These are phyloP conservation scores for Acrobasis suavella DNA, from an alignment of 2,888 invertebrate species.

Conservation along the genomic window DNA sequence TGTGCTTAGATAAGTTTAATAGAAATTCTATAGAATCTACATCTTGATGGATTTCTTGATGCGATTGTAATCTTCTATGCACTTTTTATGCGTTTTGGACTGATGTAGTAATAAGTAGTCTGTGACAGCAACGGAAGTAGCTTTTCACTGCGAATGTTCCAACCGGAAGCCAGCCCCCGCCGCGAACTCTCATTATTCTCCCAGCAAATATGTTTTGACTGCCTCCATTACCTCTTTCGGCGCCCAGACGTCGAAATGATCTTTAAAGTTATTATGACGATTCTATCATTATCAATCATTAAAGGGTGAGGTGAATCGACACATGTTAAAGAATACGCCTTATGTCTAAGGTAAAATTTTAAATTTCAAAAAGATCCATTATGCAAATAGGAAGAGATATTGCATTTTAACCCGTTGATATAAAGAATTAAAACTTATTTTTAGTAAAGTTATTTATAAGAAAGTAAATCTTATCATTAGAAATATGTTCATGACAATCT, in stretches of 20 bases:
- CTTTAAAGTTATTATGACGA: slow-evolving; percentile 52
- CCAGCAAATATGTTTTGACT: slow-evolving; percentile 80
- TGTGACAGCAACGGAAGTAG: slow-evolving; percentile 65
- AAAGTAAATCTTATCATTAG: background rate
- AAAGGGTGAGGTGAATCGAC: slow-evolving; percentile 50
- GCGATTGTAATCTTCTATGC: slow-evolving; percentile 8
- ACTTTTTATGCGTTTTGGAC: slow-evolving; percentile 21
- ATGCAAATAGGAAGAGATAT: no score
- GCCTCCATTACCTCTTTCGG: slow-evolving; percentile 60
- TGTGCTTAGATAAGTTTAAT: no score
- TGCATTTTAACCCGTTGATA: no score
- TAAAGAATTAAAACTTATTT: no score
- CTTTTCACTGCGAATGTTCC: slow-evolving; percentile 69
- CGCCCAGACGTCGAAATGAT: slow-evolving; percentile 55
- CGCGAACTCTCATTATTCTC: slow-evolving; percentile 74
- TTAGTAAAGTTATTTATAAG: no score
- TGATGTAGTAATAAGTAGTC: slow-evolving; percentile 35
- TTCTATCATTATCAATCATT: slow-evolving; percentile 67
- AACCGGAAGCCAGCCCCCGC: slow-evolving; percentile 63
- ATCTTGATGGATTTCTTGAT: background rate
- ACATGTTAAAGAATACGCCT: slow-evolving; percentile 39
- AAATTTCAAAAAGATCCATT: background rate
- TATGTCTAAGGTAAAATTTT: background rate
- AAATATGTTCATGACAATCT: background rate
- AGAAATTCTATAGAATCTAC: no score